Conservation (phyloP, 1,140 invertebrate species). For the Cydia strobilella region DNA sequence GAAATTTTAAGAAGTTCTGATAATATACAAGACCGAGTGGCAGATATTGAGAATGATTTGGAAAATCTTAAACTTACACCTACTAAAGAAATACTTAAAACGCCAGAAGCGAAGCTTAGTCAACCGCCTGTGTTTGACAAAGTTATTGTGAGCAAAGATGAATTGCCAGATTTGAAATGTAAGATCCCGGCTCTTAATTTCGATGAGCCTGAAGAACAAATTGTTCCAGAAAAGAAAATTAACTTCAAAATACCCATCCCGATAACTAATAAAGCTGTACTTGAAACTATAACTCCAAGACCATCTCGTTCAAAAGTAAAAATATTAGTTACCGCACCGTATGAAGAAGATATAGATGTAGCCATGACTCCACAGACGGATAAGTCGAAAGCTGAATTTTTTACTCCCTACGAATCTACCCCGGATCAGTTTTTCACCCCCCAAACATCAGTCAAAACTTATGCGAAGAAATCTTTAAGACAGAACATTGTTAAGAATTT, state of each 20-base stretch:
- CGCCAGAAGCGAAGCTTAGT: conserved; percentile 48
- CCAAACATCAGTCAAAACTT: conserved; percentile 55
- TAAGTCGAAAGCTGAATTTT: conserved; percentile 44
- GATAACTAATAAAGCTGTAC: conserved; percentile 45
- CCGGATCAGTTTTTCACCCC: conserved; percentile 60
- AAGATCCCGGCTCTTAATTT: conserved; percentile 57
- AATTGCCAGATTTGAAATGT: conserved; percentile 54
- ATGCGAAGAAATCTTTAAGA: conserved; percentile 47
- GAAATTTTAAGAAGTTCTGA: conserved; percentile 43
- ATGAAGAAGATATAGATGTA: conserved; percentile 20
- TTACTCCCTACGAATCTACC: conserved; percentile 54
- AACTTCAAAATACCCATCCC: conserved; percentile 65
- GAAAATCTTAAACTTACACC: conserved; percentile 54
- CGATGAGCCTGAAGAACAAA: conserved; percentile 43
- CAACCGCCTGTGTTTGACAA: conserved; percentile 34
- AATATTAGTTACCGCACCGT: conserved; percentile 42
- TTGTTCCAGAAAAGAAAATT: conserved; percentile 33
- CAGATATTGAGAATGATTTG: conserved; percentile 50
- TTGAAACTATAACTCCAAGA: conserved; percentile 53
- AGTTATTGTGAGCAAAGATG: conserved; percentile 55
- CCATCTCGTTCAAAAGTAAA: conserved; percentile 45
- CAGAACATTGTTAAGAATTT: conserved; percentile 60
- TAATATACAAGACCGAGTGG: conserved; percentile 35
- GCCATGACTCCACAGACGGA: conserved; percentile 39
- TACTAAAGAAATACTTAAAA: conserved; percentile 41